Conservation (phyloP, 2,888 invertebrate species). For the Heteromyza rotundicornis region DNA sequence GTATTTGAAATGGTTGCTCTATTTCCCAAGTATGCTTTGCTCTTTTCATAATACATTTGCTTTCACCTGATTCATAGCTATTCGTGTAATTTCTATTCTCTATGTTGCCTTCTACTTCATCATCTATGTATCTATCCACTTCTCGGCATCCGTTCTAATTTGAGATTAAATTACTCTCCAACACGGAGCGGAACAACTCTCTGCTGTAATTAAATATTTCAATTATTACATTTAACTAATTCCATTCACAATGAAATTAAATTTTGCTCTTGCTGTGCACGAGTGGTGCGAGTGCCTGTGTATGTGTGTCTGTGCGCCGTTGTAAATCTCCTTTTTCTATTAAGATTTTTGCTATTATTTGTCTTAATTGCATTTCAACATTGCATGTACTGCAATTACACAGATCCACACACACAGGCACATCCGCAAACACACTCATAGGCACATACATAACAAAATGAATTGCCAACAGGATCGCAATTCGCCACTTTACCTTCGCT, state of each 20-base stretch:
- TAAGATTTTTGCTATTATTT: slow-evolving; percentile 21
- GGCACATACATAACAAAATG: slow-evolving; percentile 8
- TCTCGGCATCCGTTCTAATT: too few species aligned
- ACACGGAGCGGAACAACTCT: too few species aligned
- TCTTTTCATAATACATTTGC: too few species aligned
- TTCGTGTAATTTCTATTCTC: too few species aligned
- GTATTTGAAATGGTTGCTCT: too few species aligned
- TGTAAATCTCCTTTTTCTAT: slow-evolving; percentile 19
- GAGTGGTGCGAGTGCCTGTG: too few species aligned
- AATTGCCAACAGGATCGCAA: slow-evolving; percentile 28
- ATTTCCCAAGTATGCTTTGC: too few species aligned
- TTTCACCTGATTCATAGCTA: too few species aligned
- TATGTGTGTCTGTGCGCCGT: too few species aligned
- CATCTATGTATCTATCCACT: too few species aligned
- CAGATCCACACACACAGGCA: not conserved
- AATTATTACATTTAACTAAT: slow-evolving; percentile 6
- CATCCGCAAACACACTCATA: slow-evolving; percentile 22
- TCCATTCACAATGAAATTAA: slow-evolving; percentile 4
- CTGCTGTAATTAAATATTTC: not conserved
- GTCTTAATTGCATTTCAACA: slow-evolving; percentile 9
- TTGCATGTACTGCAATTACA: not conserved
- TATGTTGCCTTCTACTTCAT: too few species aligned
- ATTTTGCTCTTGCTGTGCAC: not conserved
- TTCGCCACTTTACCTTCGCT: slow-evolving; percentile 13
- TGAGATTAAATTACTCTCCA: too few species aligned